Conservation (phyloP, 2,797 vertebrate genomes). For the Scomberomorus guttatus region DNA sequence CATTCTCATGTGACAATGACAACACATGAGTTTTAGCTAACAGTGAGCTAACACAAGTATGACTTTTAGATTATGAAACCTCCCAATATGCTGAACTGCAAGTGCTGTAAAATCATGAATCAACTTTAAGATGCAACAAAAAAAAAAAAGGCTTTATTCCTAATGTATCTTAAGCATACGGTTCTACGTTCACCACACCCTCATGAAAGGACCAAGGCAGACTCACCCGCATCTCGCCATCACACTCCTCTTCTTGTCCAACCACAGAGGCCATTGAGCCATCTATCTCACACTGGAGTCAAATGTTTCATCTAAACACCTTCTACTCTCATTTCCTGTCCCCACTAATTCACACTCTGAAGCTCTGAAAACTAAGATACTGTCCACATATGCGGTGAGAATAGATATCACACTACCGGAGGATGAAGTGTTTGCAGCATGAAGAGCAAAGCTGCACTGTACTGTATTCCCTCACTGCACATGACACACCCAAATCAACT, state of each 20-base stretch:
- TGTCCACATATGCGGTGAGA: background rate
- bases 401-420: background rate
- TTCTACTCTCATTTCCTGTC: background rate
- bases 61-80: background rate
- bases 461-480: slow-evolving; percentile 23
- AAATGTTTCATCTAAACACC: slow-evolving; percentile 2
- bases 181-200: background rate
- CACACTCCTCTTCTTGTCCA: slow-evolving; percentile 66
- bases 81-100: background rate
- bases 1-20: background rate
- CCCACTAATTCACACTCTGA: background rate
- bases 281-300: slow-evolving; percentile 19
- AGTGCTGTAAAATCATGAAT: background rate
- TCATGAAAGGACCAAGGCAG: slow-evolving; percentile 3
- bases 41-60: background rate
- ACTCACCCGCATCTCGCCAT: slow-evolving; percentile 74
- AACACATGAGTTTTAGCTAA: background rate
- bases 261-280: slow-evolving; percentile 58
- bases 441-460: slow-evolving; percentile 24
- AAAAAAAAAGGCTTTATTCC: background rate
- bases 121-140: background rate
- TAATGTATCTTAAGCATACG: background rate
- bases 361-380: background rate
- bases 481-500: slow-evolving; percentile 69
- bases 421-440: background rate